Percentiles rank a stretch among this genome's conserved stretches.
phyloP scores from a whole-genome alignment of 2,113 vertebrate species.

The Ramphastos sulfuratus region DNA sequence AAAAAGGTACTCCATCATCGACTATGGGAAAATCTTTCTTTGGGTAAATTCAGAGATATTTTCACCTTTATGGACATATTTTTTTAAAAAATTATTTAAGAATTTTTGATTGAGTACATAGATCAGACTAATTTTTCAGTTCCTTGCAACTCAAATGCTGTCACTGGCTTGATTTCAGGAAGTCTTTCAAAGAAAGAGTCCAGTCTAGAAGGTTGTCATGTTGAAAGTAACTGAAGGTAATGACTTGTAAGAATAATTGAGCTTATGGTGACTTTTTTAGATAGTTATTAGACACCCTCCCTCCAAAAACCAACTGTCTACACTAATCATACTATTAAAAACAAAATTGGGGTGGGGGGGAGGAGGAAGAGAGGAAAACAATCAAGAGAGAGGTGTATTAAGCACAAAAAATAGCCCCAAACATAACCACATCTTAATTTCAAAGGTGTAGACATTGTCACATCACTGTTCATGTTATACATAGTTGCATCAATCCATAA shows the following conservation, averaged over 20 bases:
- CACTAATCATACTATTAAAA: background rate
- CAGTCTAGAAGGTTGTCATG: background rate
- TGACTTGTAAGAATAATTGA: background rate
- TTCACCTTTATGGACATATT: background rate
- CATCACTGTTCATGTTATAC: background rate
- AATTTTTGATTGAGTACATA: background rate
- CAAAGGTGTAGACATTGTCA: background rate
- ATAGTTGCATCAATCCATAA: background rate
- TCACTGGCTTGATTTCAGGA: background rate
- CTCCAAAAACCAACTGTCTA: background rate
- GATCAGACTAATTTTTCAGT: background rate
- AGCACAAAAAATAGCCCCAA: background rate
- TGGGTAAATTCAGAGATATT: background rate
- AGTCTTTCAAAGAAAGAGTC: background rate
- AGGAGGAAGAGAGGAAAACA: background rate
- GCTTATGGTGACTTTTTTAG: background rate
- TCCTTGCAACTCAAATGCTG: background rate
- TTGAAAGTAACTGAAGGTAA: background rate
- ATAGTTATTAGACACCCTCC: background rate
- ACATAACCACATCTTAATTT: background rate
- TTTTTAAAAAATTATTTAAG: background rate
- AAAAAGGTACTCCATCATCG: background rate
- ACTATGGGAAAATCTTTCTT: background rate
- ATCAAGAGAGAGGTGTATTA: background rate
- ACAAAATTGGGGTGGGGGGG: accelerated